Evolutionary conservation across 1,140 invertebrate genomes (phyloP), one percentile per base, ranked within the genome.

Genomic region (Holcopasites calliopsidis): DNA sequence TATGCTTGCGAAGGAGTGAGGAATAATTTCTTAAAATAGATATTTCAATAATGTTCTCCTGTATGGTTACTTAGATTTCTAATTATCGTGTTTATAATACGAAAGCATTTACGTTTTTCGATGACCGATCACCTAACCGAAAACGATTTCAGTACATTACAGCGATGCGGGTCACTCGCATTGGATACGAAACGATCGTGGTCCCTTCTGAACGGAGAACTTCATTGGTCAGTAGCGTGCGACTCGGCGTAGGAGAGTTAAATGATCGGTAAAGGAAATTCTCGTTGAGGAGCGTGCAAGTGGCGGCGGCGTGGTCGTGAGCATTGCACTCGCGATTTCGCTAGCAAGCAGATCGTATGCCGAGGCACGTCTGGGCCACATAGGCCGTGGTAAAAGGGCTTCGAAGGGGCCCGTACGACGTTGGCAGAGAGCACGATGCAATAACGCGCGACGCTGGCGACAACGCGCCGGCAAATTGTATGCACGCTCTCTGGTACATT

Each of bases 341-440:
- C 76, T 87, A 86, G 84, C 86, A 83, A 86, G 87, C 85, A 86
- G 76, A 88, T 88, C 87, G 86, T 81, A 87, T 86, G 87, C 86
- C 52, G 50, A 82, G 84, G 85, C 87, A 88, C 87, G 87, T 88
- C 70, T 84, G 79, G 76, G 80, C 79, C 84, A 87, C 83, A 82
- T 85, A 74, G 71, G 66, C 77, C 71, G 80, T 77, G 66, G 47
- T n/a, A 79, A 79, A 82, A 71, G 80, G 77, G 49, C 58, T 23
- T 52, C 62, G 66, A 49, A 57, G 64, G 40, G 47, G 76, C 65
- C 65, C 74, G 82, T 86, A 85, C 84, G 86, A 86, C 86, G 84
- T 85, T 83, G 83, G 79, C n/a, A 18, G 44, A 80, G 80, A 82
- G 73, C 76, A 60, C 86, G 82, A 80, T 82, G 86, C 84, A 87